phyloP scores from a whole-genome alignment of 2,113 vertebrate genomes.

The Corythoichthys intestinalis region DNA sequence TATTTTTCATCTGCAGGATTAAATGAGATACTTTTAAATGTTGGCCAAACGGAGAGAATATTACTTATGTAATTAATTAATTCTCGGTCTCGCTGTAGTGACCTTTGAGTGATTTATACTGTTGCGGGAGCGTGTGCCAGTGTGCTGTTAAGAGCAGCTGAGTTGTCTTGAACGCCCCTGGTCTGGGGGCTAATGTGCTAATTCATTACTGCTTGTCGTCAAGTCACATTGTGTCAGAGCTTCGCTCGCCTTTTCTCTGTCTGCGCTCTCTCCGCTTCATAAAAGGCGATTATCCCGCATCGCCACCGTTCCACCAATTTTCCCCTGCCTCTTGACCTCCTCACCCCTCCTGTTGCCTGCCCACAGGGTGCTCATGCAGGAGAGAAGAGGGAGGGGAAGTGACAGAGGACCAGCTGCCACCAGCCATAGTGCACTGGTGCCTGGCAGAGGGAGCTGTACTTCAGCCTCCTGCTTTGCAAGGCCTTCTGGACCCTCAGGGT shows the following conservation, averaged over 20 bases:
- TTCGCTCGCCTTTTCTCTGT: slow-evolving; percentile 42
- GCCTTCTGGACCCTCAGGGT: slow-evolving; percentile 75
- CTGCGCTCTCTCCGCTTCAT: slow-evolving; percentile 69
- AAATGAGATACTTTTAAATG: slow-evolving; percentile 18
- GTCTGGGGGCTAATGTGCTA: slow-evolving; percentile 66
- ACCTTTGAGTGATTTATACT: slow-evolving; percentile 53
- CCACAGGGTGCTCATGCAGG: slow-evolving; percentile 61
- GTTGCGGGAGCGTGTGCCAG: slow-evolving; percentile 24
- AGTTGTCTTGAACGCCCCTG: slow-evolving; percentile 58
- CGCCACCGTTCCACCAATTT: slow-evolving; percentile 55
- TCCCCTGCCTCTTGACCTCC: slow-evolving; percentile 80
- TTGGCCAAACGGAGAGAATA: slow-evolving; percentile 36
- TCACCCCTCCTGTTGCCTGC: slow-evolving; percentile 80
- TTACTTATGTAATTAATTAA: slow-evolving; percentile 65
- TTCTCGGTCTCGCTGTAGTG: slow-evolving; percentile 39
- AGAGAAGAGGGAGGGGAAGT: slow-evolving; percentile 43
- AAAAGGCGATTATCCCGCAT: slow-evolving; percentile 79
- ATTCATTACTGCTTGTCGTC: slow-evolving; percentile 70
- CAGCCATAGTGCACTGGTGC: slow-evolving; percentile 64
- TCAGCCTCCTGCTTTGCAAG: slow-evolving; percentile 72
- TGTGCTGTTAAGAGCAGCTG: slow-evolving; percentile 64
- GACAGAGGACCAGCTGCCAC: slow-evolving; percentile 75
- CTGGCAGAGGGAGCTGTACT: slow-evolving; percentile 71
- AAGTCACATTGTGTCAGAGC: slow-evolving; percentile 63
- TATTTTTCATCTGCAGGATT: slow-evolving; percentile 18